Percentiles rank a stretch among this genome's conserved stretches.
These are phyloP conservation scores for Falco rusticolus DNA, from an alignment of 2,797 vertebrate species.

Conservation along the genomic window DNA sequence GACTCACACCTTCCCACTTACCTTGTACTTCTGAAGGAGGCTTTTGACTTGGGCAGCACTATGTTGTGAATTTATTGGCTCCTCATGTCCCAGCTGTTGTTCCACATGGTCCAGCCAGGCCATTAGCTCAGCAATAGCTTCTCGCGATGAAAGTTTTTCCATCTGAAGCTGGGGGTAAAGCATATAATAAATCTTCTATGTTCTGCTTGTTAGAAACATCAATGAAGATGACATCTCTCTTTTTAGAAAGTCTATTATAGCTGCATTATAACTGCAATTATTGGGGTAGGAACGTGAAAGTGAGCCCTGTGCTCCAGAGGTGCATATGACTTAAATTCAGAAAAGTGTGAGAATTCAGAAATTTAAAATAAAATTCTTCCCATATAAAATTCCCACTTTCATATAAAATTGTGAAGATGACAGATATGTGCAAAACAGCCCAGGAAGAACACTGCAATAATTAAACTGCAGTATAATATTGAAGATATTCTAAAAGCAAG, in stretches of 20 bases:
- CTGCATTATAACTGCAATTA: constrained; percentile 49
- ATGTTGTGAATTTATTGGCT: neutral
- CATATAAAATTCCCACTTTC: neutral
- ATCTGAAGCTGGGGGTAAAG: constrained; percentile 82
- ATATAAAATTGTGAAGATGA: constrained; percentile 25
- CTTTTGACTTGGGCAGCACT: constrained; percentile 64
- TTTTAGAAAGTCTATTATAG: constrained; percentile 49
- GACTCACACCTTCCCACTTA: constrained; percentile 56
- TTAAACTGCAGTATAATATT: constrained; percentile 49
- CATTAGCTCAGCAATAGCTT: constrained; percentile 83
- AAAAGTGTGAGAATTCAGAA: neutral
- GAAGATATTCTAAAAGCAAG: constrained; percentile 29
- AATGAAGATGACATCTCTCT: constrained; percentile 21
- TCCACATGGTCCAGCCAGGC: constrained; percentile 81
- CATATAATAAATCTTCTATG: constrained; percentile 50
- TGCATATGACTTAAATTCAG: neutral
- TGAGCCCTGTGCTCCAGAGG: neutral
- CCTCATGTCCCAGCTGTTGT: constrained; percentile 43
- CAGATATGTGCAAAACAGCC: neutral
- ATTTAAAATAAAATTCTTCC: neutral
- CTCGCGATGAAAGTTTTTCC: constrained; percentile 82
- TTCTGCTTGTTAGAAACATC: constrained; percentile 33
- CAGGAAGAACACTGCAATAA: constrained; percentile 45
- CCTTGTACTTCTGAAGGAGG: constrained; percentile 83
- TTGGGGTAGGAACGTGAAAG: constrained; percentile 14